Base-by-base conservation (phyloP, 2,797 vertebrate genomes). In the Emys orbicularis region DNA sequence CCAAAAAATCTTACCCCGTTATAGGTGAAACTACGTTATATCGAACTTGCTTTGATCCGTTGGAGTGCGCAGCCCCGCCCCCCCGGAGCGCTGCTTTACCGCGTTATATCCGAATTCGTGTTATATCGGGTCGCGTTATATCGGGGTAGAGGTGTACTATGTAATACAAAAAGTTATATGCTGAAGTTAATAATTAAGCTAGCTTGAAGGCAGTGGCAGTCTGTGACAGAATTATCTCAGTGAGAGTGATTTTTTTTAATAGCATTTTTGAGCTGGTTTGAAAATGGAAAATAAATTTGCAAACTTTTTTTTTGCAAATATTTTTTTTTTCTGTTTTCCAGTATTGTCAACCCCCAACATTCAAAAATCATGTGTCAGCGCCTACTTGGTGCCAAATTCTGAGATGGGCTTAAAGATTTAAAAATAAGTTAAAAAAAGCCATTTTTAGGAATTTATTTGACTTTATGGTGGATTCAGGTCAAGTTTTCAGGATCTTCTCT, bases 141-240 rank as follows among this genome's bases (percentile, higher is more conserved):
- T 44, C 44, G 44, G 44, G 44, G 44, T 44, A 44, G 44, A 44
- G 44, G 44, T 44, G 44, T 50, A 50, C 50, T 50, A 50, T 50
- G 50, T 50, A 50, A 50, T 50, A 5, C 50, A 50, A 13, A 50
- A 5, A 50, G 13, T 50, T 50, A 50, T 90, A 87, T 85, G 88
- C 82, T 91, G 84, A 96, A 97, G 94, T 68, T 87, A 84, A 95
- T 96, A 96, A 97, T 96, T 96, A 96, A 95, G 89, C 68, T 65
- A 95, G 83, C 65, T 86, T 88, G 68, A 29, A 86, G 93, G 96
- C 92, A 82, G 37, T 4, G 12, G 50, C 81, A 89, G 74, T 92
- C 90, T 95, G 85, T 74, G 77, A 79, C 4, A 54, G 80, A 81
- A 87, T 31, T 89, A 84, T 8, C 56, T 53, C 50, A 86, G 21